Evolutionary conservation across 2,888 invertebrate species (phyloP).

Genomic region (Hololepta plana): DNA sequence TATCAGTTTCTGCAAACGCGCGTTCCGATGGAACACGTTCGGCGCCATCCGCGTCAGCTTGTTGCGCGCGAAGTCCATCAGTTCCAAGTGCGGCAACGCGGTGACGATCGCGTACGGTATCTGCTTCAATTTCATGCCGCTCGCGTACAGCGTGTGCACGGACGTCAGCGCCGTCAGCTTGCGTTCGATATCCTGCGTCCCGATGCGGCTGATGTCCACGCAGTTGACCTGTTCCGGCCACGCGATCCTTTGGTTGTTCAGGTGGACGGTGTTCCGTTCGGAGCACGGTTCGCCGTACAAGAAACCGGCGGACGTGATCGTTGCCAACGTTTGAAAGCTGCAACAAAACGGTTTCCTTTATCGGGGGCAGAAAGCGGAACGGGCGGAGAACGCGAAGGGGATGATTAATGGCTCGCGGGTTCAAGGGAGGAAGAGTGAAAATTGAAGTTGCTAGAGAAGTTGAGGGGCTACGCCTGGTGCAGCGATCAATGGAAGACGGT

Average conservation of each 20-base stretch:
- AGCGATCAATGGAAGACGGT: too few relatives aligned
- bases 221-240: slow-evolving; percentile 13
- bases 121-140: slow-evolving; percentile 15
- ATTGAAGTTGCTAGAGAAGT: too few relatives aligned
- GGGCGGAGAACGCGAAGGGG: too few relatives aligned
- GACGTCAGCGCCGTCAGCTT: slow-evolving; percentile 2
- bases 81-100: slow-evolving; percentile 13
- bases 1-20: slow-evolving; percentile 14
- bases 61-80: slow-evolving; percentile 18
- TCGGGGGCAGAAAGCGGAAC: too few relatives aligned
- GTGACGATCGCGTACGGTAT: slow-evolving; percentile 8
- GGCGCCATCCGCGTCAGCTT: slow-evolving; percentile 11
- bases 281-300: slow-evolving; percentile 17
- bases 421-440: too few relatives aligned
- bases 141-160: slow-evolving; percentile 15
- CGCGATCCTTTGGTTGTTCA: slow-evolving; percentile 11
- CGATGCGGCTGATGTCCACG: slow-evolving; percentile 16
- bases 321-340: too few relatives aligned
- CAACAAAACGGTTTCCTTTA: too few relatives aligned
- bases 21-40: slow-evolving; percentile 8
- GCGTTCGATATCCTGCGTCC: slow-evolving; percentile 8
- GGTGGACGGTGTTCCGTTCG: slow-evolving; percentile 16
- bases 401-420: too few relatives aligned
- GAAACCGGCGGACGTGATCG: too few relatives aligned
- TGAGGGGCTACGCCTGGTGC: too few relatives aligned